Conservation (phyloP, 2,113 vertebrate species). For the Corythornis cristatus region DNA sequence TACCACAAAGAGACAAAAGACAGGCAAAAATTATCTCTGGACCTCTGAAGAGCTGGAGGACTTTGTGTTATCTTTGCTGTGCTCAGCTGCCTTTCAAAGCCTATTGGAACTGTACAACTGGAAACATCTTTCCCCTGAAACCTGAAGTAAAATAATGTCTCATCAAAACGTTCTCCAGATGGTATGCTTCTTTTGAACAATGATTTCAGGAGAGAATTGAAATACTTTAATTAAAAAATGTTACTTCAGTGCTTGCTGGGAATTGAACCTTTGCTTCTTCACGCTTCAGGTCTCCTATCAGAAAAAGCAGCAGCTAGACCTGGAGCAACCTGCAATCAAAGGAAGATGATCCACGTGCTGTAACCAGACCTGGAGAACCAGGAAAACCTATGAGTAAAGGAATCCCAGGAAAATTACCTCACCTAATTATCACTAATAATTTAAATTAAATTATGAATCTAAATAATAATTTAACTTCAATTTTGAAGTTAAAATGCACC, state of each 20-base stretch:
- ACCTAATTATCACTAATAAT: not conserved
- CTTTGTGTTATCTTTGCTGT: not conserved
- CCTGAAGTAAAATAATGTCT: not conserved
- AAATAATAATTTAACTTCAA: not conserved
- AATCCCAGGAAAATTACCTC: not conserved
- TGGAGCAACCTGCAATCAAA: not conserved
- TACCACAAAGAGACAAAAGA: not conserved
- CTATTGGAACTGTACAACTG: not conserved
- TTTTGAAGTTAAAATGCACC: not conserved
- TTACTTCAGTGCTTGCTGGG: not conserved
- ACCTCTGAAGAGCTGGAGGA: not conserved
- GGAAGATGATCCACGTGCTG: not conserved
- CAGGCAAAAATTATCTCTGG: not conserved
- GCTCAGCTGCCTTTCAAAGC: not conserved
- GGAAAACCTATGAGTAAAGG: not conserved
- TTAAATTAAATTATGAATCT: not conserved
- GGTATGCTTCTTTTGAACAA: not conserved
- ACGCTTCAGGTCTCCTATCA: not conserved
- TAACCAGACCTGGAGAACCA: not conserved
- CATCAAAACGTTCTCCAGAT: not conserved
- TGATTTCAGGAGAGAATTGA: not conserved
- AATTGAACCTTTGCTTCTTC: not conserved
- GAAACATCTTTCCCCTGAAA: not conserved
- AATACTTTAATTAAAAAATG: not conserved
- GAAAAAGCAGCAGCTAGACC: not conserved